These are phyloP conservation scores for Omphaloscelis lunosa DNA, from an alignment of 2,888 invertebrate genomes.

Conservation along the genomic window DNA sequence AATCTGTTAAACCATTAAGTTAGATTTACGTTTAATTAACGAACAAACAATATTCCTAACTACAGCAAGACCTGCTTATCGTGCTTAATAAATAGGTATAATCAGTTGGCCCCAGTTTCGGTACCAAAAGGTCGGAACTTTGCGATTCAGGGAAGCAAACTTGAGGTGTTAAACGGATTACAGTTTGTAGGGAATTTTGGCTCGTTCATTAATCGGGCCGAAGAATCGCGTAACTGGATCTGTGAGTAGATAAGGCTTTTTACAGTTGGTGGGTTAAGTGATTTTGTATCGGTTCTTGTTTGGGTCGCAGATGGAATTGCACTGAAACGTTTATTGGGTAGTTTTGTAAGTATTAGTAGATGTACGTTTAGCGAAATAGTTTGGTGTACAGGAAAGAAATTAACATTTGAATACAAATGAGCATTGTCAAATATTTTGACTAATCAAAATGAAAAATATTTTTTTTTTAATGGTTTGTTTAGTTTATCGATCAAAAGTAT, in stretches of 20 bases:
- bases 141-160: slow-evolving; percentile 71
- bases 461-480: too few relatives aligned
- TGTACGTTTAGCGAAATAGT: neutral
- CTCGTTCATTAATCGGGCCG: slow-evolving; percentile 74
- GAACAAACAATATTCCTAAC: slow-evolving; percentile 45
- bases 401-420: neutral
- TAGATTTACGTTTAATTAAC: slow-evolving; percentile 56
- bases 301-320: slow-evolving; percentile 40
- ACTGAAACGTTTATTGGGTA: slow-evolving; percentile 32
- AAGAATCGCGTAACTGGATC: slow-evolving; percentile 58
- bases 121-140: slow-evolving; percentile 64
- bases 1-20: neutral
- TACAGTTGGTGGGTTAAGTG: slow-evolving; percentile 64
- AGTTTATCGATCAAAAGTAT: too few relatives aligned
- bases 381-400: neutral
- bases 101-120: slow-evolving; percentile 76
- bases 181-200: slow-evolving; percentile 72
- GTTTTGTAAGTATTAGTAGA: slow-evolving; percentile 6
- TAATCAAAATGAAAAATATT: too few relatives aligned
- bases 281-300: slow-evolving; percentile 58
- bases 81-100: slow-evolving; percentile 76
- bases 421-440: too few relatives aligned
- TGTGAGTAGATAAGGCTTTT: slow-evolving; percentile 60
- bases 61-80: slow-evolving; percentile 69
- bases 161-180: slow-evolving; percentile 82